Percentiles rank a stretch among this genome's conserved stretches.
Evolutionary conservation across 2,113 vertebrate species (phyloP).

Genomic region (Pituophis catenifer): DNA sequence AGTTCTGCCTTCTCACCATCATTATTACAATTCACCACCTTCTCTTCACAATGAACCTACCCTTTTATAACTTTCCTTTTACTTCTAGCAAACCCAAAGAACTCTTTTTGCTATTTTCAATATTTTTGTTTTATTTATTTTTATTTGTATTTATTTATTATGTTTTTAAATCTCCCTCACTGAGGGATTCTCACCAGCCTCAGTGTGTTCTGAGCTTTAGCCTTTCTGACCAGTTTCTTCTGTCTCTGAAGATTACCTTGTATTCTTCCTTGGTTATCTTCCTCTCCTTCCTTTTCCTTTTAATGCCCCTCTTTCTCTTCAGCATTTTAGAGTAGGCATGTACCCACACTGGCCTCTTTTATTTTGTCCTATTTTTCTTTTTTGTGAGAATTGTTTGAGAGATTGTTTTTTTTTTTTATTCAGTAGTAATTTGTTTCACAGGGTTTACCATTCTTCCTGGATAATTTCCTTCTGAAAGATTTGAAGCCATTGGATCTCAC

Average conservation of each 20-base stretch:
- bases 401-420: not conserved
- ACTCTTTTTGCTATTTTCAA: not conserved
- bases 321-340: not conserved
- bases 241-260: not conserved
- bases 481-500: not conserved
- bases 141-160: not conserved
- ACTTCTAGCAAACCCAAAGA: not conserved
- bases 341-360: not conserved
- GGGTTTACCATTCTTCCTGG: not conserved
- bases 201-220: not conserved
- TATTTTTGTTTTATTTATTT: not conserved
- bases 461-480: not conserved
- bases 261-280: not conserved
- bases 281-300: not conserved
- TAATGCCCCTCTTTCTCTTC: not conserved
- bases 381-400: not conserved
- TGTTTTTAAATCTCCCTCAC: not conserved
- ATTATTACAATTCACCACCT: not conserved
- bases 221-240: not conserved
- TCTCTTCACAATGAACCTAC: not conserved
- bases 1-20: not conserved
- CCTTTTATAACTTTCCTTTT: not conserved
- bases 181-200: not conserved
- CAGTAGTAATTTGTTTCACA: not conserved
- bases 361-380: not conserved